Percentiles rank a stretch among this genome's conserved stretches.
Conservation (phyloP, 1,140 invertebrate genomes). For the Apis mellifera region DNA sequence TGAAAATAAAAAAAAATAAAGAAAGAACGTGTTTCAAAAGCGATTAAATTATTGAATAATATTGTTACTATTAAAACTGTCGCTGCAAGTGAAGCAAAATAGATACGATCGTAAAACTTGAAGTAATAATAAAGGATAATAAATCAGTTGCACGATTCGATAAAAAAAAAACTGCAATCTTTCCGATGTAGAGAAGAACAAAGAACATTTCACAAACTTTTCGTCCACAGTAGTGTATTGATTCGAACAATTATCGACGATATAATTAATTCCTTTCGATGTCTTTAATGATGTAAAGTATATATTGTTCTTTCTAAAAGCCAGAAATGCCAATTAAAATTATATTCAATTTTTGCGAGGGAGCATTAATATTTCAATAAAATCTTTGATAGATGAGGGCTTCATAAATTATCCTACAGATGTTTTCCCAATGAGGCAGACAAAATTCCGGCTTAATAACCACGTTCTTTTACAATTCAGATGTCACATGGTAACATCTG, state of each 20-base stretch:
- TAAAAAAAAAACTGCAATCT: too few species aligned
- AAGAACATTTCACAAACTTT: too few species aligned
- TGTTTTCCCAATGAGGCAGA: background rate
- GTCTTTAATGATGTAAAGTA: background rate
- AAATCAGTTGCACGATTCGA: too few species aligned
- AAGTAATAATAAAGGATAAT: too few species aligned
- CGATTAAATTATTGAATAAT: too few species aligned
- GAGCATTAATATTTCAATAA: background rate
- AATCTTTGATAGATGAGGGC: background rate
- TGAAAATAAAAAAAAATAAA: too few species aligned
- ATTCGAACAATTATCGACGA: background rate
- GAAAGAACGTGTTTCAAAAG: too few species aligned
- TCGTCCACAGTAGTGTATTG: too few species aligned
- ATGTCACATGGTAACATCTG: slow-evolving; percentile 71
- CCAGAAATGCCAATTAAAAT: background rate
- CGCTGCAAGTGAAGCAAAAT: too few species aligned
- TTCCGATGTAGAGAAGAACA: too few species aligned
- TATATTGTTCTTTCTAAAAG: background rate
- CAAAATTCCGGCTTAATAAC: slow-evolving; percentile 70
- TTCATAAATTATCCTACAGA: slow-evolving; percentile 17
- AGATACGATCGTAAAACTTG: too few species aligned
- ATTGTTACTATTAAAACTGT: too few species aligned
- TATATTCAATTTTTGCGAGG: background rate
- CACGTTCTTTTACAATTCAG: slow-evolving; percentile 74
- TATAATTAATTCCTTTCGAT: background rate